Percentiles rank a stretch among this genome's conserved stretches.
These are phyloP conservation scores for Excalfactoria chinensis DNA, from an alignment of 2,113 vertebrate species.

Conservation along the genomic window DNA sequence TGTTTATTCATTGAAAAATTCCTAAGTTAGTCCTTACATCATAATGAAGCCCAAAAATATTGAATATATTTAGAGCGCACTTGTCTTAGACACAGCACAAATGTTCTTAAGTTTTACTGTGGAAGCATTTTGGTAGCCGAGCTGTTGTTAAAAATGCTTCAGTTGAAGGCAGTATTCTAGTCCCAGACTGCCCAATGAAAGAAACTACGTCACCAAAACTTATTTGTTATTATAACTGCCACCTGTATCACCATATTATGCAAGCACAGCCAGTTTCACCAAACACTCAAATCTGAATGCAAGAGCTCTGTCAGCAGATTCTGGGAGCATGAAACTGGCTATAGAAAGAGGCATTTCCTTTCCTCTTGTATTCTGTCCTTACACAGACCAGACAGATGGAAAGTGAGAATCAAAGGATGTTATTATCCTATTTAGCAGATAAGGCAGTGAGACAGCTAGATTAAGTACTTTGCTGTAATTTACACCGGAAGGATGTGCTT, in stretches of 20 bases:
- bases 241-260: not conserved
- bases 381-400: not conserved
- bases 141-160: not conserved
- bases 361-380: not conserved
- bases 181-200: not conserved
- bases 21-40: not conserved
- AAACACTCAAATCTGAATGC: not conserved
- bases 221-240: not conserved
- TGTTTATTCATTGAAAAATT: not conserved
- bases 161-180: not conserved
- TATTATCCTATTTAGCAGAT: conserved; percentile 22
- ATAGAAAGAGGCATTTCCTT: not conserved
- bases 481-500: conserved; percentile 19
- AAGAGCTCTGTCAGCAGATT: not conserved
- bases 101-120: not conserved
- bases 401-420: conserved; percentile 13
- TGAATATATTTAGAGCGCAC: not conserved
- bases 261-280: not conserved
- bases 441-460: not conserved
- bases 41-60: not conserved
- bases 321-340: not conserved
- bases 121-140: not conserved
- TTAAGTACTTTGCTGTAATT: conserved; percentile 39
- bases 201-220: not conserved
- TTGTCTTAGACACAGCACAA: not conserved